These are phyloP conservation scores for Hepsetus odoe DNA, from an alignment of 2,113 vertebrate species.

Conservation along the genomic window DNA sequence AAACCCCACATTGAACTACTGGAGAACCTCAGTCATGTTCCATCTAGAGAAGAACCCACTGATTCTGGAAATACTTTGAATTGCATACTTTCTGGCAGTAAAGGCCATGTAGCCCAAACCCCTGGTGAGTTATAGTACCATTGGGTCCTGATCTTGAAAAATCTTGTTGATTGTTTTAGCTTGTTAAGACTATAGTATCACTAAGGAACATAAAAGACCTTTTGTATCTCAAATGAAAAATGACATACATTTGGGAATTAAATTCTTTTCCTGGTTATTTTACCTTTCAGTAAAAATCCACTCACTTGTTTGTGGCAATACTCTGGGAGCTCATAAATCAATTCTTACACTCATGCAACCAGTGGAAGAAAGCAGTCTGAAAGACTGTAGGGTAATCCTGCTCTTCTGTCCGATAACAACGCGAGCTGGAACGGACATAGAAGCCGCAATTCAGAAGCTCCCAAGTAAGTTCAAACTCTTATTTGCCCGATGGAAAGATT, in stretches of 20 bases:
- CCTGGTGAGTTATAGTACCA: background rate
- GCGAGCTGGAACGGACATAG: slow-evolving; percentile 37
- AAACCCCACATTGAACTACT: slow-evolving; percentile 55
- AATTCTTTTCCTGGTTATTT: background rate
- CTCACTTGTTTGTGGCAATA: slow-evolving; percentile 22
- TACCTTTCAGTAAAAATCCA: slow-evolving; percentile 3
- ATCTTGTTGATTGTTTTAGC: background rate
- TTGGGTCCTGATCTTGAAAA: background rate
- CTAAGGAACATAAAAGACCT: background rate
- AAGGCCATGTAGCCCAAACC: background rate
- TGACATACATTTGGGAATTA: background rate
- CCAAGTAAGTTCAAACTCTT: slow-evolving; percentile 33
- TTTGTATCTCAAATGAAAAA: background rate
- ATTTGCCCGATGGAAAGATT: too few species aligned
- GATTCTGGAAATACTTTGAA: background rate
- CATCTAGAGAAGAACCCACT: background rate
- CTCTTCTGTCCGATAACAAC: slow-evolving; percentile 41
- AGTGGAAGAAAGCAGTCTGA: background rate
- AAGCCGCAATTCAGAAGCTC: slow-evolving; percentile 29
- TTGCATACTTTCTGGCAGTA: background rate
- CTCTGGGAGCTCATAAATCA: background rate
- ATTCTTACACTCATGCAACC: background rate
- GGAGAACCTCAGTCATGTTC: slow-evolving; percentile 31
- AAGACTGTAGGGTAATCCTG: slow-evolving; percentile 35
- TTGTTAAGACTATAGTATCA: background rate